Conservation (phyloP, 2,797 vertebrate genomes). For the Hipposideros larvatus region DNA sequence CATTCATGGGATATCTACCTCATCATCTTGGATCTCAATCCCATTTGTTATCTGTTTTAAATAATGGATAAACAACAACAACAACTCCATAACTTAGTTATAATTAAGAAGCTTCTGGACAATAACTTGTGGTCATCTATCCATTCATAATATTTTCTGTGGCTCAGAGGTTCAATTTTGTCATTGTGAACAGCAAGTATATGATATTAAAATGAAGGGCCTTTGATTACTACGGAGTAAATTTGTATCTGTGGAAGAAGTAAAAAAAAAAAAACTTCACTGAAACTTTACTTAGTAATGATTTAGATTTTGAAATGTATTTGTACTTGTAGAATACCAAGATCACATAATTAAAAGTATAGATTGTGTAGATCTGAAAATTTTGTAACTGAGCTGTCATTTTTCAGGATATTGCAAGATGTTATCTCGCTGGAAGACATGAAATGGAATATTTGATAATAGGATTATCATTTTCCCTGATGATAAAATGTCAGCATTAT, state of each 20-base stretch:
- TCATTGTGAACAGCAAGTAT: neutral
- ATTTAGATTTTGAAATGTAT: neutral
- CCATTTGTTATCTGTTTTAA: conserved; percentile 31
- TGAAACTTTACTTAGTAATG: neutral
- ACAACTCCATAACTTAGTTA: neutral
- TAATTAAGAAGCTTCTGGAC: neutral
- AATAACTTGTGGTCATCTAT: neutral
- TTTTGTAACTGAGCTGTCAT: conserved; percentile 27
- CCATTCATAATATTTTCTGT: conserved; percentile 26
- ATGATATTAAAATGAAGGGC: neutral
- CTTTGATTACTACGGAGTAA: neutral
- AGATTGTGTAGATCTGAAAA: neutral
- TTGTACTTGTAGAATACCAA: neutral
- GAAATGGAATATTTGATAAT: neutral
- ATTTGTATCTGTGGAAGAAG: conserved; percentile 35
- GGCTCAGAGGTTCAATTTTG: neutral
- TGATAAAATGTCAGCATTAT: neutral
- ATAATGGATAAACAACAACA: neutral
- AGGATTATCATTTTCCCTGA: neutral
- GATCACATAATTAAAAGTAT: neutral
- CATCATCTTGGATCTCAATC: no score
- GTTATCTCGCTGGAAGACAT: neutral
- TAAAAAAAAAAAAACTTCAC: neutral
- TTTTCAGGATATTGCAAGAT: neutral
- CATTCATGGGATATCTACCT: no score